These are phyloP conservation scores for Astreopora myriophthalma DNA, from an alignment of 64 coral and sea anemone species.

Conservation along the genomic window DNA sequence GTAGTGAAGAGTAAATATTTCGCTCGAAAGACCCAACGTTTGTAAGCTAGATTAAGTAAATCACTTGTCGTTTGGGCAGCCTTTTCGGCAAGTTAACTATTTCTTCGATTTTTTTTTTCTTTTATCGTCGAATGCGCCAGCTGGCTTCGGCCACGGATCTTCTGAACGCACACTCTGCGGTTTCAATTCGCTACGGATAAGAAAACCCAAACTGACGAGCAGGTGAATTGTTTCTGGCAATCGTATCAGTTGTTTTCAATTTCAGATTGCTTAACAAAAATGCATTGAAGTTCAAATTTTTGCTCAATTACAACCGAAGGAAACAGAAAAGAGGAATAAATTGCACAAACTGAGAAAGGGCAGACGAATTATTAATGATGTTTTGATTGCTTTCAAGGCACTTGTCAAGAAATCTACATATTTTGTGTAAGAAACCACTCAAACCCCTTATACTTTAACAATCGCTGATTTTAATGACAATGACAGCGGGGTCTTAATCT, in stretches of 20 bases:
- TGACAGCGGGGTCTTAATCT: not conserved
- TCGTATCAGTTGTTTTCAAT: no score
- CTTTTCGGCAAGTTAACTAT: not conserved
- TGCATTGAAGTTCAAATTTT: no score
- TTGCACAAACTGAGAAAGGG: not conserved
- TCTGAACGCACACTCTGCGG: not conserved
- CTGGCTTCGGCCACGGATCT: not conserved
- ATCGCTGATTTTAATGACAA: not conserved
- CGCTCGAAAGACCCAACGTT: not conserved
- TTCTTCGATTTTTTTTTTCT: not conserved
- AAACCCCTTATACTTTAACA: not conserved
- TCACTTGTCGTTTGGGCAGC: not conserved
- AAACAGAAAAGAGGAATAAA: not conserved
- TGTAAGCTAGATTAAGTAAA: not conserved
- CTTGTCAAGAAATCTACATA: not conserved
- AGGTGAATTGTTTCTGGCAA: no score
- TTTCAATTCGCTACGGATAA: not conserved
- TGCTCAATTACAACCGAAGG: no score
- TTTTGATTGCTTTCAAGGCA: slow-evolving; percentile 23
- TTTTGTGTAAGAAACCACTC: not conserved
- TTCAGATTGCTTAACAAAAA: no score
- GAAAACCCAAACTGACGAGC: not conserved
- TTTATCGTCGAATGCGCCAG: not conserved
- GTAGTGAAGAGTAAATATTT: not conserved
- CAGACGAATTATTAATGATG: slow-evolving; percentile 42